Percentiles rank a stretch among this genome's conserved stretches.
These are phyloP conservation scores for Telmatherina bonti DNA, from an alignment of 2,797 vertebrate species.

Conservation along the genomic window DNA sequence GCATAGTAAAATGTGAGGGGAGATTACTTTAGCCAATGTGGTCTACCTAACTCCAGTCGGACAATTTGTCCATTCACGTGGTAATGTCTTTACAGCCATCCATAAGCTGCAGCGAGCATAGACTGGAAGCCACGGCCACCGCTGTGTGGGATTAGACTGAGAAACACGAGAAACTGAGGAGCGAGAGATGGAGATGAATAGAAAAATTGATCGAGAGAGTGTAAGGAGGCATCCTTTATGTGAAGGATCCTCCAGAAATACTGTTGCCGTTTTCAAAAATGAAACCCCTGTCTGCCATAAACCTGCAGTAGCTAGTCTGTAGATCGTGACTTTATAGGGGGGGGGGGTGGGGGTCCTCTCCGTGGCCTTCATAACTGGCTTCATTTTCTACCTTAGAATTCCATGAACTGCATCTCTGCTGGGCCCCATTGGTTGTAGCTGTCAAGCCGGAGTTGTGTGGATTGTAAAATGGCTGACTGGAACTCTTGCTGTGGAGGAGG, in stretches of 20 bases:
- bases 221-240: constrained; percentile 56
- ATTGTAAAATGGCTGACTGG: constrained; percentile 76
- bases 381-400: constrained; percentile 31
- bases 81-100: constrained; percentile 63
- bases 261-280: constrained; percentile 43
- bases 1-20: constrained; percentile 15
- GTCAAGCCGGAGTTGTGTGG: constrained; percentile 38
- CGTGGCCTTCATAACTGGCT: constrained; percentile 8
- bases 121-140: constrained; percentile 47
- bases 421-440: constrained; percentile 30
- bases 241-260: constrained; percentile 38
- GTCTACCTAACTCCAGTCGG: constrained; percentile 49
- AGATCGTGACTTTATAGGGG: constrained; percentile 14
- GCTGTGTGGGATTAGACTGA: constrained; percentile 63
- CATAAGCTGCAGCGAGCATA: constrained; percentile 54
- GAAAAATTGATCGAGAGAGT: constrained; percentile 63
- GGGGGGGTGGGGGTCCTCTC: constrained; percentile 27
- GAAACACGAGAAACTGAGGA: constrained; percentile 63
- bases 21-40: constrained; percentile 21
- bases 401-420: constrained; percentile 4
- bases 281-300: constrained; percentile 27
- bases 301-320: constrained; percentile 19
- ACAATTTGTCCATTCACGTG: constrained; percentile 74
- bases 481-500: constrained; percentile 47
- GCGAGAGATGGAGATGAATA: constrained; percentile 52